Base-by-base conservation (phyloP, 2,888 invertebrate species). In the Caenorhabditis plicata region DNA sequence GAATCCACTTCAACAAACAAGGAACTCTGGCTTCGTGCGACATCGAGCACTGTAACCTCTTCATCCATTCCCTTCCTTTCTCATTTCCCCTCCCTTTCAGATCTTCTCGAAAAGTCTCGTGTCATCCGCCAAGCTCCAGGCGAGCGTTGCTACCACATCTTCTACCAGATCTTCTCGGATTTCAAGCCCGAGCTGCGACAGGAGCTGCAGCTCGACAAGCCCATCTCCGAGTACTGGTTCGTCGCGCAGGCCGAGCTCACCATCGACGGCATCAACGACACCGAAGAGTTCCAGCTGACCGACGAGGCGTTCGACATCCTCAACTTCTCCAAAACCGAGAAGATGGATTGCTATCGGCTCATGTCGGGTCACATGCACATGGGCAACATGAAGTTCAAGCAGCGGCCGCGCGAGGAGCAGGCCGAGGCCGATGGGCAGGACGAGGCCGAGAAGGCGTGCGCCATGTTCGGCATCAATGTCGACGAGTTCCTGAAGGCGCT, bases 381-480 rank as follows among this genome's bases (percentile, higher is more conserved):
- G 90, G 98, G 98, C 86, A 89, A 91, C 84, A 92, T 98, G 92
- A 95, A 96, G 86, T 98, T 99, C 91, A 99, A 98, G 86, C 98
- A 99, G 87, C 91, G 96, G 86, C 96, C 96, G 87, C 91, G 98
- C 82, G 98, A 98, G 86, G 98, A 98, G 86, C 98, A 99, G 86
- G 94, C 94, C 85, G 95, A 95, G 85, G 89, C 76, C 33, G 79
- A 79, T 46, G 79, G 75, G 23, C 90, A 88, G 68, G 91, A 88
- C 85, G 78, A 76, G 13, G 77, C 77, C 27, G 64, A 71, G 52
- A 56, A 60, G 9, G 74, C 75, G 1, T 65, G 74, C 27, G 58
- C 49, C 40, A 76, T 75, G 72, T 75, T 52, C 63, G 76, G 74
- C 40, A 36, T 77, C 22, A 71, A 74, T 48, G 38, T 41, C 32